A percentile compares a stretch with the other conserved stretches of the same genome.
phyloP scores from a whole-genome alignment of 2,797 vertebrate species.

The Arctocebus calabarensis region DNA sequence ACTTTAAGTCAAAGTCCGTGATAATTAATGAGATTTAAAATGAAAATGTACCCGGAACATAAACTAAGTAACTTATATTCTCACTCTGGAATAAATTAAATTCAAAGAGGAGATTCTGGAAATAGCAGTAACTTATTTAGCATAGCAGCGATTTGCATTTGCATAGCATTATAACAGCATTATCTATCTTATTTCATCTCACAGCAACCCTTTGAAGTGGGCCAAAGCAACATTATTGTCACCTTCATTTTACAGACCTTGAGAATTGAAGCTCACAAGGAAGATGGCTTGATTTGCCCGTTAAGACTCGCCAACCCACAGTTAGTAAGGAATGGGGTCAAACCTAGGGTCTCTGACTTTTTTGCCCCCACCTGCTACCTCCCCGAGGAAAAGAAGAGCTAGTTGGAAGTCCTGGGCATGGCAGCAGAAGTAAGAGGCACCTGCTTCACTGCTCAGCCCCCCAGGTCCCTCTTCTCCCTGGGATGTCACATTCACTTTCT shows the following conservation, averaged over 20 bases:
- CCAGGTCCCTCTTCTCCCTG: not conserved
- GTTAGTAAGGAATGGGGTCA: not conserved
- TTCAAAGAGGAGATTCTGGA: slow-evolving; percentile 61
- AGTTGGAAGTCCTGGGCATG: not conserved
- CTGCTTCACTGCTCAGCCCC: not conserved
- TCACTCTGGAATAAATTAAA: slow-evolving; percentile 64
- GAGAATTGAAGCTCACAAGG: not conserved
- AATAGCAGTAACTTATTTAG: slow-evolving; percentile 68
- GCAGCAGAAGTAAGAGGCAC: not conserved
- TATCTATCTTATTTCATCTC: slow-evolving; percentile 13
- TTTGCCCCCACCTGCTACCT: not conserved
- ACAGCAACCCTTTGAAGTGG: not conserved
- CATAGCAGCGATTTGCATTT: slow-evolving; percentile 64
- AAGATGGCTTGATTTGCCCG: not conserved
- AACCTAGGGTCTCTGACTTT: not conserved
- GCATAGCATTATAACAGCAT: slow-evolving; percentile 31
- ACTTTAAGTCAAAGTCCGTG: slow-evolving; percentile 8
- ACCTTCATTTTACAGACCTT: not conserved
- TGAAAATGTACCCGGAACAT: not conserved
- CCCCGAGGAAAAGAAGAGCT: not conserved
- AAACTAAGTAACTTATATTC: slow-evolving; percentile 49
- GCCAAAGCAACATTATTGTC: not conserved
- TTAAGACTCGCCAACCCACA: not conserved
- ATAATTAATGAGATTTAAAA: slow-evolving; percentile 49
- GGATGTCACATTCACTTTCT: not conserved